A percentile compares a stretch with the other conserved stretches of the same genome.
phyloP scores from a whole-genome alignment of 2,113 vertebrate genomes.

The Laticauda colubrina region DNA sequence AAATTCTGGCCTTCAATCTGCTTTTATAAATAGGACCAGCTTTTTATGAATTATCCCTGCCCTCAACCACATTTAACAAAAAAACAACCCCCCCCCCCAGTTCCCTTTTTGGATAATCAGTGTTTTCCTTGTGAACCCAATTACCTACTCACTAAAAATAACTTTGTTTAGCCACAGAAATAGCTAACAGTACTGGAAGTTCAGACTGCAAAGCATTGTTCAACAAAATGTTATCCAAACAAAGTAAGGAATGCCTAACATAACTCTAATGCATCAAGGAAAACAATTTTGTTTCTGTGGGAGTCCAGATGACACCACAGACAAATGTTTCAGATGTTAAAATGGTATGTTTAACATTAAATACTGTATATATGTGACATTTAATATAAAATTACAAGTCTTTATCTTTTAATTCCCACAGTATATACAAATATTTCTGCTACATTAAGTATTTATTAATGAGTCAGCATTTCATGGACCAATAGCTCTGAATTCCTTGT shows the following conservation, averaged over 20 bases:
- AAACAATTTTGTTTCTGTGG: background rate
- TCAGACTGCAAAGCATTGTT: slow-evolving; percentile 34
- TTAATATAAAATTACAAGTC: slow-evolving; percentile 47
- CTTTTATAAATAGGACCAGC: background rate
- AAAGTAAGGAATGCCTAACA: slow-evolving; percentile 40
- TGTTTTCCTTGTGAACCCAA: background rate
- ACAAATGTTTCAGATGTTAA: background rate
- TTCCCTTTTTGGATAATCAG: slow-evolving; percentile 3
- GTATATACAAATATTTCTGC: slow-evolving; percentile 42
- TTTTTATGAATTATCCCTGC: background rate
- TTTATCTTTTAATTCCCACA: slow-evolving; percentile 39
- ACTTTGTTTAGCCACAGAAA: slow-evolving; percentile 39
- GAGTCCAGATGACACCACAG: slow-evolving; percentile 18
- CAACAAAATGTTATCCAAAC: slow-evolving; percentile 53
- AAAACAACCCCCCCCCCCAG: background rate
- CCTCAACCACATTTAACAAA: background rate
- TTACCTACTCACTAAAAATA: slow-evolving; percentile 31
- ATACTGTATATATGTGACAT: background rate
- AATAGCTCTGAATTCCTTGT: slow-evolving; percentile 44
- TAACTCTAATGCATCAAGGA: background rate
- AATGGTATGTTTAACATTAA: slow-evolving; percentile 10
- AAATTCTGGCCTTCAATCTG: background rate
- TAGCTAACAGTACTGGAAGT: slow-evolving; percentile 25
- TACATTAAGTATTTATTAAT: slow-evolving; percentile 34
- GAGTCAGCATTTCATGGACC: slow-evolving; percentile 40